Evolutionary conservation across 2,888 invertebrate genomes (phyloP).

Genomic region (Reticulitermes lucifugus): DNA sequence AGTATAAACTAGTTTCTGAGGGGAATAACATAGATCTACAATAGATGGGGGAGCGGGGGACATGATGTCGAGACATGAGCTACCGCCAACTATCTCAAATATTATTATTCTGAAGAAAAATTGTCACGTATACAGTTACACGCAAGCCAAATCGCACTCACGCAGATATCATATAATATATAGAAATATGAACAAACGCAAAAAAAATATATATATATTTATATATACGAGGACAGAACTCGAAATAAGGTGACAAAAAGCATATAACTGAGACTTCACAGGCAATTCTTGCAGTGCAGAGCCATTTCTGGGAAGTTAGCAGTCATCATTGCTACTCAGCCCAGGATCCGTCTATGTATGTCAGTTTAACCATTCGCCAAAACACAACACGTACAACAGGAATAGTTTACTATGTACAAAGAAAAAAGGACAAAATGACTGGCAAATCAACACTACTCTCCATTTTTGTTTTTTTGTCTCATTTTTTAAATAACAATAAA

Average conservation of each 20-base stretch:
- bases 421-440: conserved; percentile 37
- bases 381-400: conserved; percentile 32
- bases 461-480: conserved; percentile 32
- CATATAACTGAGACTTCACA: conserved; percentile 25
- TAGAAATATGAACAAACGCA: conserved; percentile 41
- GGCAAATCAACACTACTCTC: conserved; percentile 36
- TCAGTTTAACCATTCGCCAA: background rate
- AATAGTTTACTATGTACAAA: conserved; percentile 31
- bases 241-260: conserved; percentile 21
- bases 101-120: conserved; percentile 38
- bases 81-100: conserved; percentile 32
- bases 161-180: conserved; percentile 40
- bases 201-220: conserved; percentile 19
- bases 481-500: conserved; percentile 34
- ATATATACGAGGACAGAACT: conserved; percentile 35
- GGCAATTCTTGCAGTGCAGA: conserved; percentile 24
- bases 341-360: conserved; percentile 11
- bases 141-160: conserved; percentile 39
- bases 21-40: conserved; percentile 25
- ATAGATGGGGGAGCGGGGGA: background rate
- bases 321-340: background rate
- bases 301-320: conserved; percentile 4
- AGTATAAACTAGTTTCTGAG: conserved; percentile 23
- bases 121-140: conserved; percentile 47
- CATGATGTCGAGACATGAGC: conserved; percentile 11